phyloP scores from a whole-genome alignment of 2,888 invertebrate genomes.

The Trisateles emortualis region DNA sequence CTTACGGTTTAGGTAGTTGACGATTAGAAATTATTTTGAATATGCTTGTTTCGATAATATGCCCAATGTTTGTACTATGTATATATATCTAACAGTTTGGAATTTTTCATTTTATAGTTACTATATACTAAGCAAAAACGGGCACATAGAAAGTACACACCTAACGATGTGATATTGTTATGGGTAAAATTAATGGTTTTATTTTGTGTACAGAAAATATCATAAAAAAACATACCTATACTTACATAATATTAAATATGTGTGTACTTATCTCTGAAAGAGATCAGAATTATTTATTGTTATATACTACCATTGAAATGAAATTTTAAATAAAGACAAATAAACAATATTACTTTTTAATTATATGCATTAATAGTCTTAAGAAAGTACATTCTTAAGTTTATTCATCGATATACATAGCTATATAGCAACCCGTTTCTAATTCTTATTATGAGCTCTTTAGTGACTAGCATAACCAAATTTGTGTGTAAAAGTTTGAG shows the following conservation, averaged over 20 bases:
- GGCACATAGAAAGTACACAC: constrained; percentile 80
- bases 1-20: constrained; percentile 27
- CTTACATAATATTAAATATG: constrained; percentile 60
- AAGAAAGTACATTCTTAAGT: no score
- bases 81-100: constrained; percentile 23
- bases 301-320: constrained; percentile 80
- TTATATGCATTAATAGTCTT: constrained; percentile 2
- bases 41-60: constrained; percentile 31
- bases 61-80: constrained; percentile 35
- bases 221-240: constrained; percentile 67
- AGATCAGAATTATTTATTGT: constrained; percentile 84
- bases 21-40: constrained; percentile 25
- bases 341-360: constrained; percentile 52
- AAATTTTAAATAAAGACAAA: constrained; percentile 84
- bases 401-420: no score
- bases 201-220: constrained; percentile 81
- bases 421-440: no score
- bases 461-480: no score
- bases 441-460: no score
- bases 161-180: constrained; percentile 83
- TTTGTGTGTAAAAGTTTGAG: no score
- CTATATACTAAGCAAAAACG: constrained; percentile 67
- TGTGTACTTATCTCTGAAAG: constrained; percentile 79
- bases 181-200: constrained; percentile 78
- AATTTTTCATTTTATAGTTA: constrained; percentile 39